A percentile compares a stretch with the other conserved stretches of the same genome.
Conservation (phyloP, 2,888 invertebrate genomes). For the Athalia cordata region DNA sequence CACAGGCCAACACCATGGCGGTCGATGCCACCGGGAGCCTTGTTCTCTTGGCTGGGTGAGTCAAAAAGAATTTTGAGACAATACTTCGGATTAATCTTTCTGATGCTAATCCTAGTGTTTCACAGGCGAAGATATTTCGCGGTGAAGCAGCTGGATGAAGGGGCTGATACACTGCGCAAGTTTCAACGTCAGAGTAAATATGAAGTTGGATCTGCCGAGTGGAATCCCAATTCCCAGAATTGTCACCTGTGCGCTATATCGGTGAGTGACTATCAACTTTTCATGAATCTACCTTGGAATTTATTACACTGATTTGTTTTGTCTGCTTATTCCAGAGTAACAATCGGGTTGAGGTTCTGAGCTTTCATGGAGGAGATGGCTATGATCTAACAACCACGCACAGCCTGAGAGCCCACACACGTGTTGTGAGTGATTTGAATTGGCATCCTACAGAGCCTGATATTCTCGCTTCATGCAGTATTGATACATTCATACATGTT, state of each 20-base stretch:
- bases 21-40: constrained; percentile 90
- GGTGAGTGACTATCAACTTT: constrained; percentile 75
- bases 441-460: constrained; percentile 90
- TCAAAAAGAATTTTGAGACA: constrained; percentile 45
- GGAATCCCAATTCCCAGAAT: constrained; percentile 88
- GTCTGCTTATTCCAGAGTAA: constrained; percentile 81
- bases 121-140: constrained; percentile 85
- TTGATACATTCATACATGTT: constrained; percentile 93
- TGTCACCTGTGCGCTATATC: constrained; percentile 91
- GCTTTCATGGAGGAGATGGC: constrained; percentile 80
- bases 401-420: constrained; percentile 87
- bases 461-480: constrained; percentile 90
- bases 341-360: constrained; percentile 90
- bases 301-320: neutral
- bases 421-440: constrained; percentile 92
- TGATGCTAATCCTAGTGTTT: constrained; percentile 50
- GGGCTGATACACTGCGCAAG: constrained; percentile 82
- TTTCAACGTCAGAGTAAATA: constrained; percentile 93
- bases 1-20: constrained; percentile 93
- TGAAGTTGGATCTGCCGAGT: constrained; percentile 94
- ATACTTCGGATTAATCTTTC: constrained; percentile 23
- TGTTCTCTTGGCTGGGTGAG: constrained; percentile 88
- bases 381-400: constrained; percentile 82
- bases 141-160: constrained; percentile 84
- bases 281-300: neutral